Evolutionary conservation across 2,888 invertebrate species (phyloP).

Genomic region (Plebejus argus): DNA sequence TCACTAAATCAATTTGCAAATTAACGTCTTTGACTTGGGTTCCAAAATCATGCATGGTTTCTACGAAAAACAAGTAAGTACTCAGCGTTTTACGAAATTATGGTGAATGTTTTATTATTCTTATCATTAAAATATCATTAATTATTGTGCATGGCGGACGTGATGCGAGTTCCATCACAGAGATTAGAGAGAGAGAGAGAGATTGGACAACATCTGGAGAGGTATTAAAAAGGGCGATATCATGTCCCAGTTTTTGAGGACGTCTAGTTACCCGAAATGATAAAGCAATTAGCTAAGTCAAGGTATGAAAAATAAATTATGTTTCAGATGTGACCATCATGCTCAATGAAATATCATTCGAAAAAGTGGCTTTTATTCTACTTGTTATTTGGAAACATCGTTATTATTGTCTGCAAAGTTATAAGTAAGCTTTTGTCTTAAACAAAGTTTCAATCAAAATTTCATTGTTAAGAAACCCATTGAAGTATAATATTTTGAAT

Average conservation of each 20-base stretch:
- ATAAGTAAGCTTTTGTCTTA: no score
- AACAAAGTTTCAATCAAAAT: no score
- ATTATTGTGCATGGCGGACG: slow-evolving; percentile 9
- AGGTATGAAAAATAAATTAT: neutral
- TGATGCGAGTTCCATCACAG: neutral
- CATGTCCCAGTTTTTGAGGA: neutral
- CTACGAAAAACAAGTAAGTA: neutral
- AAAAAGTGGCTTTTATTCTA: no score
- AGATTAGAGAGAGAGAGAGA: slow-evolving; percentile 3
- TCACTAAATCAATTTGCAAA: no score
- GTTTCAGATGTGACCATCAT: neutral
- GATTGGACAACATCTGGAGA: neutral
- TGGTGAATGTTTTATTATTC: neutral
- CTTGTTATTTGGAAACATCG: no score
- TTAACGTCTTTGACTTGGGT: neutral
- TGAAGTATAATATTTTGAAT: no score
- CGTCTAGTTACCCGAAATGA: neutral
- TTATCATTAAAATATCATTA: slow-evolving; percentile 4
- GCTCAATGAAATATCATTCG: no score
- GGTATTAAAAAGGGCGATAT: neutral
- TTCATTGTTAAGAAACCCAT: no score
- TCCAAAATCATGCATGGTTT: neutral
- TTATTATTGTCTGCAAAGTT: no score
- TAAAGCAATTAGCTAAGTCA: neutral
- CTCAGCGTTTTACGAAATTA: neutral